phyloP scores from a whole-genome alignment of 2,797 vertebrate genomes.

The Lepus townsendii region DNA sequence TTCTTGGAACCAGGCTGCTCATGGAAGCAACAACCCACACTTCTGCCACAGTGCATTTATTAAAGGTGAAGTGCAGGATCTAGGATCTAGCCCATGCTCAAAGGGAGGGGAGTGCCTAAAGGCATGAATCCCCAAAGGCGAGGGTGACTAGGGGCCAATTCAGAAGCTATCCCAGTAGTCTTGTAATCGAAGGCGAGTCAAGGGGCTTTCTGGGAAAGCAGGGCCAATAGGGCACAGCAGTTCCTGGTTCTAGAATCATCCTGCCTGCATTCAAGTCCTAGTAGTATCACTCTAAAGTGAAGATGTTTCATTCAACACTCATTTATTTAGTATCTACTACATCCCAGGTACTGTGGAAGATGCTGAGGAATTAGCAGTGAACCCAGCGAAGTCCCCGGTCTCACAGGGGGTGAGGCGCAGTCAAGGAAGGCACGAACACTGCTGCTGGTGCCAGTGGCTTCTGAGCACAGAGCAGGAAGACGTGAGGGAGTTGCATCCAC shows the following conservation, averaged over 20 bases:
- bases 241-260: neutral
- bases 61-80: neutral
- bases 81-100: neutral
- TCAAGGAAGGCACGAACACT: neutral
- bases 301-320: neutral
- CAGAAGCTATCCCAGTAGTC: neutral
- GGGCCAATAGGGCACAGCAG: neutral
- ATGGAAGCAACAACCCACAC: neutral
- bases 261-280: constrained; percentile 13
- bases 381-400: neutral
- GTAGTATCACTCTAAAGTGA: neutral
- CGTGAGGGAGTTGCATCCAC: neutral
- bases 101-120: neutral
- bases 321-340: neutral
- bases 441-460: neutral
- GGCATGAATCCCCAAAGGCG: neutral
- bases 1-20: neutral
- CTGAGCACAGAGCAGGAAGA: neutral
- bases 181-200: neutral
- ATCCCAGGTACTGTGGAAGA: neutral
- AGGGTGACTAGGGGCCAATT: too few species aligned
- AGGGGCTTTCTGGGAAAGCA: neutral
- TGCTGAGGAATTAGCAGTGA: neutral
- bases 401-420: neutral
- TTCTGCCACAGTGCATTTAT: neutral